Base-by-base conservation (phyloP, 92 coral and sea anemone species). In the Parazoanthus swiftii region DNA sequence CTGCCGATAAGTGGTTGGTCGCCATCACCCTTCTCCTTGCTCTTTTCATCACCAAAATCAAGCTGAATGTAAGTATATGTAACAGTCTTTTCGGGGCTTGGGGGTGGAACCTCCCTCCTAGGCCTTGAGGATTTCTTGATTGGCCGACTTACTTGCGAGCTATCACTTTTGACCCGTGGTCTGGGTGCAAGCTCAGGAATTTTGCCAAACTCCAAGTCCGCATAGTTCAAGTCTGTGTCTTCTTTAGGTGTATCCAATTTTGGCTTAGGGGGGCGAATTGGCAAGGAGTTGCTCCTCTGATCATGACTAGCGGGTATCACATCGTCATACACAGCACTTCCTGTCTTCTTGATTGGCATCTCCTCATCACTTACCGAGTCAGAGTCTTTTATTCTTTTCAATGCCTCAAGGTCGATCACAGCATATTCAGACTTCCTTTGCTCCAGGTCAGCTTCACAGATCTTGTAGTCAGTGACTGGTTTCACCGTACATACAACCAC, bases 401-500 rank as follows among this genome's bases (percentile, higher is more conserved):
- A 89, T 1, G 97, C 87, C 11, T 93, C 90, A 54, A 97, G 82
- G 89, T 97, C 99, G 58, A 97, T 82, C 77, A 92, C 97, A 18
- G 99, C 99, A 82, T 97, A 97, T 43, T 93, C 96, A 18, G 97
- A 89, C 80, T 89, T 93, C 16, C 85, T 82, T 10, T 81, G 82
- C 37, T 86, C 91, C 38, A 91, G 95, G 18, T 87, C 80, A 8
- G 98, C 89, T 80, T 92, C 95, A 37, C 93, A 93, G 81, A 92
- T 92, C 21, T 95, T 94, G 88, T 92, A 95, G 88, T 91, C 96
- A 21, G 94, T 92, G 50, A 93, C 92, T 2, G 95, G 98, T 39
- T 97, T 97, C 35, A 97, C 99, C 1, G 99, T 97, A 82, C 99
- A 97, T 16, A 94, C 85, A 6, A 97, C 96, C 6, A 82, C 74